These are phyloP conservation scores for Brevipalpus yothersi DNA, from an alignment of 1,140 invertebrate species.

Conservation along the genomic window DNA sequence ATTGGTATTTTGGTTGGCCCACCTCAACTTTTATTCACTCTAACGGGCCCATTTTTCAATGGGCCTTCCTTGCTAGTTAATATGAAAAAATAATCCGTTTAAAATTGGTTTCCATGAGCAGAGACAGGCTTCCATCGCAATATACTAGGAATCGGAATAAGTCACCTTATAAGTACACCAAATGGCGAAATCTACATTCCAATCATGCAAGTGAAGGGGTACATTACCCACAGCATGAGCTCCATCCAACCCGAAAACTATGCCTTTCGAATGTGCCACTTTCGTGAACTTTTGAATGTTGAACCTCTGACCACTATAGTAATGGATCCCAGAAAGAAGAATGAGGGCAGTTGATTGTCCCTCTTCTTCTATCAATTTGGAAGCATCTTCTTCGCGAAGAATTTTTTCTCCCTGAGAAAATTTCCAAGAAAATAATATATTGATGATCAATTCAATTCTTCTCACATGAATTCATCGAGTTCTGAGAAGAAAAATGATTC, in stretches of 20 bases:
- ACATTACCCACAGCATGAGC: slow-evolving; percentile 38
- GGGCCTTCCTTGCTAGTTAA: no score
- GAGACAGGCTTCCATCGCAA: no score
- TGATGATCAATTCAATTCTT: not conserved
- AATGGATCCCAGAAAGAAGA: slow-evolving; percentile 31
- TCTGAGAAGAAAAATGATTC: slow-evolving; percentile 26
- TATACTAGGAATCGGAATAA: no score
- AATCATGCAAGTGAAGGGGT: slow-evolving; percentile 29
- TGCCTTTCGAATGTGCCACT: slow-evolving; percentile 26
- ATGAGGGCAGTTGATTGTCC: slow-evolving; percentile 31
- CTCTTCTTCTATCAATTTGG: slow-evolving; percentile 25
- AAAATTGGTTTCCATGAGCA: no score
- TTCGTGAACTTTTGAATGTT: slow-evolving; percentile 28
- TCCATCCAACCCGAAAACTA: slow-evolving; percentile 32
- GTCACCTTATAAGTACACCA: slow-evolving; percentile 38
- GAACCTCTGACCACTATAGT: slow-evolving; percentile 36
- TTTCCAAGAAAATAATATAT: not conserved
- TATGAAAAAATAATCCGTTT: no score
- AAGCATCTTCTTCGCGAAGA: slow-evolving; percentile 28
- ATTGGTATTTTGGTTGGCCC: no score
- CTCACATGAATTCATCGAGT: no score
- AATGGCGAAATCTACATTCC: slow-evolving; percentile 36
- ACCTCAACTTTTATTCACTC: no score
- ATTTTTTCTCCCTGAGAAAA: slow-evolving; percentile 22
- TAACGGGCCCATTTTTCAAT: no score